Conservation (phyloP, 2,113 vertebrate genomes). For the Damaliscus lunatus region DNA sequence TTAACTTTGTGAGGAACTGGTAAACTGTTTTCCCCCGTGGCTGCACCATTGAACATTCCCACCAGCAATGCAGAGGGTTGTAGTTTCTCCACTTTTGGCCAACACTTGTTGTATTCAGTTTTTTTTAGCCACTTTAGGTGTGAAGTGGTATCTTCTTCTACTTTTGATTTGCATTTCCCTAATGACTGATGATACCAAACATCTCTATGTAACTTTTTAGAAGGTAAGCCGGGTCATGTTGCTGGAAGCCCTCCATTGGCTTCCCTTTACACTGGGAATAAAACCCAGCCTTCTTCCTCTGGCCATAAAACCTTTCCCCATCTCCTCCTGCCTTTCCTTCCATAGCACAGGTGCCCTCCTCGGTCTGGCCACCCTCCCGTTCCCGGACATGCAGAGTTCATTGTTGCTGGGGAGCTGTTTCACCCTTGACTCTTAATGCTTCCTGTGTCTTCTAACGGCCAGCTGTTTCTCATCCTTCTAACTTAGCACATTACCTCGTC, state of each 20-base stretch:
- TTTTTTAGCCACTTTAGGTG: neutral
- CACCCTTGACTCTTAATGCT: neutral
- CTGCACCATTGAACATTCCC: neutral
- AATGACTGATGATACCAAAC: neutral
- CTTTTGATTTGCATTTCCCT: neutral
- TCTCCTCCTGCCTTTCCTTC: neutral
- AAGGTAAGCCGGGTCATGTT: neutral
- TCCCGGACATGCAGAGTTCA: neutral
- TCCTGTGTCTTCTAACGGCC: neutral
- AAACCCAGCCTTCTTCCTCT: neutral
- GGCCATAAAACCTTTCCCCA: neutral
- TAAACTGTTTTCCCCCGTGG: neutral
- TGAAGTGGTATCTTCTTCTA: neutral
- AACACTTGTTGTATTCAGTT: neutral
- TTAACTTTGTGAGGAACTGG: neutral
- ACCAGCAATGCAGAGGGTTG: neutral
- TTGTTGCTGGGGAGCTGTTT: neutral
- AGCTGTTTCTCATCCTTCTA: neutral
- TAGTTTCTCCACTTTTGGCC: neutral
- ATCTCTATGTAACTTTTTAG: neutral
- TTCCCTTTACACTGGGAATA: neutral
- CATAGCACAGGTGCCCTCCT: neutral
- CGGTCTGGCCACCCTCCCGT: accelerated
- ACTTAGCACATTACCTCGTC: neutral
- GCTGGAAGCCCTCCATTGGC: neutral